Evolutionary conservation across 1,140 invertebrate species (phyloP).

Genomic region (Delia radicum): DNA sequence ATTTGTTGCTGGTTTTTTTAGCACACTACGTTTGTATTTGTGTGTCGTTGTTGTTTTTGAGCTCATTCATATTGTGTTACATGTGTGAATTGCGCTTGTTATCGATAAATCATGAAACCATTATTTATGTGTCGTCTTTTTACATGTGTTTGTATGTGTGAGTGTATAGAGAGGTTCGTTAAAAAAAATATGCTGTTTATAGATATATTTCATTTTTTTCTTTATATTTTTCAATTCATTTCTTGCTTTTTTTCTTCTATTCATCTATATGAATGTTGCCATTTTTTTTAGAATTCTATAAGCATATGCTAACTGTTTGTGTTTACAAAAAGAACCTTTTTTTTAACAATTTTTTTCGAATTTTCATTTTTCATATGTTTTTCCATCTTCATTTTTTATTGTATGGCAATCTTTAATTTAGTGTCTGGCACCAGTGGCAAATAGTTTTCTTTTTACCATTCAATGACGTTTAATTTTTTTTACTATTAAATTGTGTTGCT

Average conservation of each 20-base stretch:
- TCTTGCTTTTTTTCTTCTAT: neutral
- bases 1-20: neutral
- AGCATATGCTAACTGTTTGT: neutral
- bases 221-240: neutral
- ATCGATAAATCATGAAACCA: slow-evolving; percentile 56
- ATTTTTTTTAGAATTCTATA: neutral
- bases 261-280: neutral
- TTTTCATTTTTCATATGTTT: neutral
- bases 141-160: neutral
- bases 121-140: slow-evolving; percentile 52
- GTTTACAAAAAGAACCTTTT: neutral
- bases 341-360: neutral
- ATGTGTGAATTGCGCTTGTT: slow-evolving; percentile 55
- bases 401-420: slow-evolving; percentile 21
- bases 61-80: slow-evolving; percentile 35
- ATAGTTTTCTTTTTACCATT: slow-evolving; percentile 10
- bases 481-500: neutral
- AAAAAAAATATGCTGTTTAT: slow-evolving; percentile 12
- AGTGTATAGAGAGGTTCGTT: neutral
- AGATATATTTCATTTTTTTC: neutral
- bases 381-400: slow-evolving; percentile 1
- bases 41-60: neutral
- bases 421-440: slow-evolving; percentile 22
- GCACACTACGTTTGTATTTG: neutral
- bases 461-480: slow-evolving; percentile 1